Conservation (phyloP, 2,797 vertebrate genomes). For the Clamator glandarius region DNA sequence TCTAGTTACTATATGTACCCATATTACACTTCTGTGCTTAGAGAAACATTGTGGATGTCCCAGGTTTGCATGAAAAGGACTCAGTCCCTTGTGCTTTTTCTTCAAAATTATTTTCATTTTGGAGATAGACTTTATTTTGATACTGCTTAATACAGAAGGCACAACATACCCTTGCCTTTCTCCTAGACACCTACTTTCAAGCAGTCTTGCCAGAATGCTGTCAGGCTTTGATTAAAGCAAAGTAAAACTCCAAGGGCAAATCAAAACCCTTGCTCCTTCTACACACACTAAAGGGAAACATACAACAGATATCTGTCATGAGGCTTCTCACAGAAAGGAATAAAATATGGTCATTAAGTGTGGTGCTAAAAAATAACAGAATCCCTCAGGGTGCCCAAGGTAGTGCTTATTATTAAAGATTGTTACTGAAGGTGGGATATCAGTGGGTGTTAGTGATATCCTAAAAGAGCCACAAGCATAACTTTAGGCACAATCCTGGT, state of each 20-base stretch:
- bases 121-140: not conserved
- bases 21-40: not conserved
- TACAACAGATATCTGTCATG: not conserved
- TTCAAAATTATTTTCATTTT: not conserved
- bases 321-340: not conserved
- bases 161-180: not conserved
- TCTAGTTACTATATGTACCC: not conserved
- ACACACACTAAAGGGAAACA: not conserved
- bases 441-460: not conserved
- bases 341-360: not conserved
- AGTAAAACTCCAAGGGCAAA: not conserved
- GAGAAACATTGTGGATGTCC: not conserved
- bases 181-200: not conserved
- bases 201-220: not conserved
- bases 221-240: not conserved
- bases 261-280: not conserved
- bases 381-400: not conserved
- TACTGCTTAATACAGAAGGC: not conserved
- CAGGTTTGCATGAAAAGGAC: not conserved
- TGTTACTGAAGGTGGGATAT: not conserved
- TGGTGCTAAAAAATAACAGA: not conserved
- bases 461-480: not conserved
- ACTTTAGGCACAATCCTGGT: not conserved
- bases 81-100: not conserved
- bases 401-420: not conserved